phyloP scores from a whole-genome alignment of 2,888 invertebrate species.

The Ecliptopera silaceata region DNA sequence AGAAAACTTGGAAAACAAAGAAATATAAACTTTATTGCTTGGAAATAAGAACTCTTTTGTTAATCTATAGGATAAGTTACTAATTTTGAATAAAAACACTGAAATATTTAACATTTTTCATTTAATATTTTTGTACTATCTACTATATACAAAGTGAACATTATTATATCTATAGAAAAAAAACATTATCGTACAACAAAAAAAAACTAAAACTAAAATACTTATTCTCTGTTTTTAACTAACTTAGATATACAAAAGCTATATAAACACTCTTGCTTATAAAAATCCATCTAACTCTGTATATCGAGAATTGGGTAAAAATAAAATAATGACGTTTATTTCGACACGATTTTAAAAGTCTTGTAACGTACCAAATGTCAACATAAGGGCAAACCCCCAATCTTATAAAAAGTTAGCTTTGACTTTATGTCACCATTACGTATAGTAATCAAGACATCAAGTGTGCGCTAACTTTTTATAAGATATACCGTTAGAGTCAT shows the following conservation, averaged over 20 bases:
- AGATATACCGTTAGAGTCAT: too few species aligned
- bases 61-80: constrained; percentile 12
- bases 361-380: too few species aligned
- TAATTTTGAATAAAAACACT: constrained; percentile 42
- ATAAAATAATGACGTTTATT: background rate
- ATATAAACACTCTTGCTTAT: constrained; percentile 8
- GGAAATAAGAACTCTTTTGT: constrained; percentile 6
- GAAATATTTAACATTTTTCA: constrained; percentile 62
- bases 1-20: background rate
- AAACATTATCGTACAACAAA: constrained; percentile 69
- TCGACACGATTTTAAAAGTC: background rate
- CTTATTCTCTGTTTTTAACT: constrained; percentile 48
- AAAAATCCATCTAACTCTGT: constrained; percentile 2
- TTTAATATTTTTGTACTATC: constrained; percentile 82
- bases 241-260: constrained; percentile 9
- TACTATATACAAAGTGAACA: constrained; percentile 78
- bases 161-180: constrained; percentile 75
- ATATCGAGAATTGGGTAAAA: background rate
- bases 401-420: too few species aligned
- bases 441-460: too few species aligned
- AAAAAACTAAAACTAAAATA: constrained; percentile 69
- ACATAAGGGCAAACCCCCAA: too few species aligned
- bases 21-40: background rate
- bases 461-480: too few species aligned
- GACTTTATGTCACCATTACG: too few species aligned